Evolutionary conservation across 2,888 invertebrate genomes (phyloP).

Genomic region (Tuta absoluta): DNA sequence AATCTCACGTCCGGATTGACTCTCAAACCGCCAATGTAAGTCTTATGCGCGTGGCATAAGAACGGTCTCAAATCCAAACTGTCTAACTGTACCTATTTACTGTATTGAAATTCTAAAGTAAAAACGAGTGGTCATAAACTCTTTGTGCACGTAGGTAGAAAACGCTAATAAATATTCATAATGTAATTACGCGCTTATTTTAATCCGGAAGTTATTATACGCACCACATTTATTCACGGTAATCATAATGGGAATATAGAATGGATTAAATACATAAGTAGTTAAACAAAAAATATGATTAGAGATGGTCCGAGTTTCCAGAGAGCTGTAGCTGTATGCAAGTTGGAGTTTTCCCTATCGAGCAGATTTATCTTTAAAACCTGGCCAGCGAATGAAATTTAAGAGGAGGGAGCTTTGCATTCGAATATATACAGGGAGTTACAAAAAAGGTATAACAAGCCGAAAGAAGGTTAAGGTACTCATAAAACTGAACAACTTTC

Average conservation of each 20-base stretch:
- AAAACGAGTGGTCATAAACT: neutral
- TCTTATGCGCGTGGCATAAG: too few species aligned
- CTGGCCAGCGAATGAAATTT: slow-evolving; percentile 43
- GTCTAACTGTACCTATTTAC: too few species aligned
- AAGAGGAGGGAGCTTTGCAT: slow-evolving; percentile 12
- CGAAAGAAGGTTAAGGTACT: too few species aligned
- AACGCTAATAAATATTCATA: neutral
- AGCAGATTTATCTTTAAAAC: slow-evolving; percentile 71
- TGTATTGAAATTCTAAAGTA: too few species aligned
- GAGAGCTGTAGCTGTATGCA: slow-evolving; percentile 36
- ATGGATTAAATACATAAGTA: slow-evolving; percentile 5
- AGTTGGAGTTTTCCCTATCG: slow-evolving; percentile 55
- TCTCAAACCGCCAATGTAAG: too few species aligned
- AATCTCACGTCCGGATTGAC: too few species aligned
- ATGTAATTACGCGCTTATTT: neutral
- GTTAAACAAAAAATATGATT: slow-evolving; percentile 18
- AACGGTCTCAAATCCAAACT: too few species aligned
- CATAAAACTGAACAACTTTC: too few species aligned
- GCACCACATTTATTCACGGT: slow-evolving; percentile 3
- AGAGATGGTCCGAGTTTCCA: slow-evolving; percentile 19
- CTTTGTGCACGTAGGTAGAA: neutral
- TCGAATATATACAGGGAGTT: too few species aligned
- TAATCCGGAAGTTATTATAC: slow-evolving; percentile 24
- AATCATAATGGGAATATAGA: neutral
- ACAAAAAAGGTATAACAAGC: too few species aligned